Conservation (phyloP, 2,797 vertebrate species). For the Eospalax fontanierii region DNA sequence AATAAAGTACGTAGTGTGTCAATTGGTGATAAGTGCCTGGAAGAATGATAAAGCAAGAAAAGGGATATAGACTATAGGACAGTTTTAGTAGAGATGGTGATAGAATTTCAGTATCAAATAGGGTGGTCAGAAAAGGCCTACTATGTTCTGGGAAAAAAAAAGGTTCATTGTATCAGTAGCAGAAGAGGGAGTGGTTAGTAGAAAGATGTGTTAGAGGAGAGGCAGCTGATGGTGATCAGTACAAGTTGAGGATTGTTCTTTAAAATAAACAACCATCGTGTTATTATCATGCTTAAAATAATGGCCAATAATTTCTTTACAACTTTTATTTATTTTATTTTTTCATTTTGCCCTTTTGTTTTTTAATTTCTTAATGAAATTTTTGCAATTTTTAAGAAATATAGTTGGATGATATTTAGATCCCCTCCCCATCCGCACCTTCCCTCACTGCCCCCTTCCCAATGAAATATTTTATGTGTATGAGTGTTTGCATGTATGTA, state of each 20-base stretch:
- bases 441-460: no score
- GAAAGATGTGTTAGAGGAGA: conserved; percentile 32
- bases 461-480: no score
- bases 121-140: conserved; percentile 22
- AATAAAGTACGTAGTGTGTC: conserved; percentile 23
- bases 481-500: no score
- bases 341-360: no score
- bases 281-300: conserved; percentile 29
- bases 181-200: background rate
- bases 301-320: conserved; percentile 37
- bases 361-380: no score
- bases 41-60: conserved; percentile 10
- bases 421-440: no score
- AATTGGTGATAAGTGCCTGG: conserved; percentile 15
- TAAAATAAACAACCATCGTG: background rate
- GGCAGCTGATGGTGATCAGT: conserved; percentile 21
- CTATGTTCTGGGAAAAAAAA: conserved; percentile 48
- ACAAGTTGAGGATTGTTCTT: conserved; percentile 23
- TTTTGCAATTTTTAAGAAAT: no score
- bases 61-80: background rate
- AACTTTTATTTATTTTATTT: conserved; percentile 26
- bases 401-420: no score
- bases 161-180: conserved; percentile 23
- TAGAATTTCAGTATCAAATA: conserved; percentile 45
- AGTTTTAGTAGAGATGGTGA: background rate